These are phyloP conservation scores for Dascillus cervinus DNA, from an alignment of 2,888 invertebrate genomes.

Conservation along the genomic window DNA sequence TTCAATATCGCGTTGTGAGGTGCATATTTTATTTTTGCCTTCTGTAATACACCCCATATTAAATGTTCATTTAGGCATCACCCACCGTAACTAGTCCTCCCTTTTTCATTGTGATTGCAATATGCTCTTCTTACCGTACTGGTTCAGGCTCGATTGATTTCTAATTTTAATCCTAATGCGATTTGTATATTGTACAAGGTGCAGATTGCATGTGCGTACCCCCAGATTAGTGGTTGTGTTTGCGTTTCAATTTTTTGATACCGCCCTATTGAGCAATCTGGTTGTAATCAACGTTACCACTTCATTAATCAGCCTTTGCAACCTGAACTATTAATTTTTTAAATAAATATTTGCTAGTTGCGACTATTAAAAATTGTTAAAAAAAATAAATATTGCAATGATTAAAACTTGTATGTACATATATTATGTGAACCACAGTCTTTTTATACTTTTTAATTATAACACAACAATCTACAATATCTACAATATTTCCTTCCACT, in stretches of 20 bases:
- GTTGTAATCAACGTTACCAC: not conserved
- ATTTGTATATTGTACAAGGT: constrained; percentile 32
- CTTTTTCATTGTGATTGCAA: constrained; percentile 12
- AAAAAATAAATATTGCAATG: no score
- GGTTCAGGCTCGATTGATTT: constrained; percentile 35
- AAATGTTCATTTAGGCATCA: constrained; percentile 40
- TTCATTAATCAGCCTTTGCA: no score
- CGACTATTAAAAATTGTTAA: no score
- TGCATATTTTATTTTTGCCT: constrained; percentile 19
- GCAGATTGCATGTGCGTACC: constrained; percentile 21
- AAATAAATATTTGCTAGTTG: no score
- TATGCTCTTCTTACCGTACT: constrained; percentile 7
- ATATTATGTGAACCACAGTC: no score
- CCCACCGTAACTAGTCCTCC: constrained; percentile 20
- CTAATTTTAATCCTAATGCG: constrained; percentile 35
- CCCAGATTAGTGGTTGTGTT: constrained; percentile 23
- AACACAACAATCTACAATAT: no score
- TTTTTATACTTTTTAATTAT: no score
- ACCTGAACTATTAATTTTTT: no score
- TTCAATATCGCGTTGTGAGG: not conserved
- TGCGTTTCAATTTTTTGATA: constrained; percentile 18
- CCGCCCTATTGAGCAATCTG: constrained; percentile 17
- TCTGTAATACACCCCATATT: constrained; percentile 36
- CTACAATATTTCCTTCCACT: no score
- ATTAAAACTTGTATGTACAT: no score